These are phyloP conservation scores for Siniperca scherzeri DNA, from an alignment of 2,797 vertebrate species.

Conservation along the genomic window DNA sequence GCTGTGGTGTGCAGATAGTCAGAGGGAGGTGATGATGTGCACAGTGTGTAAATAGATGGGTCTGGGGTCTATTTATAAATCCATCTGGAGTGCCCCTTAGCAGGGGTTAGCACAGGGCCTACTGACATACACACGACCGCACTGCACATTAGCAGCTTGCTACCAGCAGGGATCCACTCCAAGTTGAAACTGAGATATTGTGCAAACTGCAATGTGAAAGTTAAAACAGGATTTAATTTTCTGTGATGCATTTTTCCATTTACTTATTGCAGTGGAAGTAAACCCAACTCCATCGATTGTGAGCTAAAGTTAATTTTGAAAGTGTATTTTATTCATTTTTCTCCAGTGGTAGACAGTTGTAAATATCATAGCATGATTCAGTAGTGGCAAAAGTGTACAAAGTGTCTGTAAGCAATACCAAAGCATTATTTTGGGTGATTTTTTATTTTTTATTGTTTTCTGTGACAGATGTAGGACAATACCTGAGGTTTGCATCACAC, in stretches of 20 bases:
- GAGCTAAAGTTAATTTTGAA: neutral
- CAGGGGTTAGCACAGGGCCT: slow-evolving; percentile 75
- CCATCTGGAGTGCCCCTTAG: slow-evolving; percentile 81
- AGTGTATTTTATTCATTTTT: neutral
- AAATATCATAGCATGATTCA: slow-evolving; percentile 4
- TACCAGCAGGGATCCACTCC: slow-evolving; percentile 74
- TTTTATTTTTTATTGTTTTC: slow-evolving; percentile 11
- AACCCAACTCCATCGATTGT: neutral
- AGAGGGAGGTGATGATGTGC: slow-evolving; percentile 86
- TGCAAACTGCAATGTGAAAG: slow-evolving; percentile 26
- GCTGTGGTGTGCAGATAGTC: slow-evolving; percentile 68
- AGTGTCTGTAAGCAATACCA: slow-evolving; percentile 3
- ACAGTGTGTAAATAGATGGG: slow-evolving; percentile 84
- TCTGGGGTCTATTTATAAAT: slow-evolving; percentile 85
- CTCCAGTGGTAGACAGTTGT: neutral
- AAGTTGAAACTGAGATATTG: slow-evolving; percentile 57
- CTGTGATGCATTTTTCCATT: neutral
- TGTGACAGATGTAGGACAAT: slow-evolving; percentile 65
- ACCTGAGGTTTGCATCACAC: slow-evolving; percentile 11
- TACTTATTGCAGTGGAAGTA: neutral
- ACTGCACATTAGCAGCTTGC: slow-evolving; percentile 74
- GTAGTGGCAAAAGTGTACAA: neutral
- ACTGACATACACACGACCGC: slow-evolving; percentile 52
- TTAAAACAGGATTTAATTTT: slow-evolving; percentile 14
- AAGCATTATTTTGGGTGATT: slow-evolving; percentile 7